phyloP scores from a whole-genome alignment of 2,797 vertebrate genomes.

The Serranus cabrilla region DNA sequence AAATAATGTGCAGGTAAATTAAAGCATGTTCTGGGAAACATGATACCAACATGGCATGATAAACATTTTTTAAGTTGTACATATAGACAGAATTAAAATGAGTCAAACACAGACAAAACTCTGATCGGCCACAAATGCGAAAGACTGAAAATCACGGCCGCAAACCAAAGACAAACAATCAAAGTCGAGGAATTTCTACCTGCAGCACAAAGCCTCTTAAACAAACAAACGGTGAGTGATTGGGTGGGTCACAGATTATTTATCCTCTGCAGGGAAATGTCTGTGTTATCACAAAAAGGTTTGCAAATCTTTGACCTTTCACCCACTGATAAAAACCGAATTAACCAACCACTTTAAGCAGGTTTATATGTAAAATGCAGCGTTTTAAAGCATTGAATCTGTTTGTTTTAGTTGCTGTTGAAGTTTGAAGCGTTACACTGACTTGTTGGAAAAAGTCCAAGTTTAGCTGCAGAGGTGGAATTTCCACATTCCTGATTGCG shows the following conservation, averaged over 20 bases:
- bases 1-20: no score
- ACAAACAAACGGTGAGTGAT: conserved; percentile 18
- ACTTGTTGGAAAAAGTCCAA: conserved; percentile 4
- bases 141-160: no score
- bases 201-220: conserved; percentile 14
- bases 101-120: not conserved
- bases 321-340: not conserved
- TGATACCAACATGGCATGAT: no score
- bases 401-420: not conserved
- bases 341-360: not conserved
- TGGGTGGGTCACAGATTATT: not conserved
- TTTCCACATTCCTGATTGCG: not conserved
- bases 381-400: not conserved
- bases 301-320: not conserved
- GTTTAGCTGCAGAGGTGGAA: not conserved
- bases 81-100: no score
- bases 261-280: not conserved
- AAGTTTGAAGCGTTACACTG: not conserved
- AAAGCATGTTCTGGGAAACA: no score
- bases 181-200: conserved; percentile 6
- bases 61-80: no score
- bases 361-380: not conserved
- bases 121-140: no score
- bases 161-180: not conserved
- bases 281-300: not conserved